phyloP scores from a whole-genome alignment of 64 coral and sea anemone species.

The Pachyseris speciosa region DNA sequence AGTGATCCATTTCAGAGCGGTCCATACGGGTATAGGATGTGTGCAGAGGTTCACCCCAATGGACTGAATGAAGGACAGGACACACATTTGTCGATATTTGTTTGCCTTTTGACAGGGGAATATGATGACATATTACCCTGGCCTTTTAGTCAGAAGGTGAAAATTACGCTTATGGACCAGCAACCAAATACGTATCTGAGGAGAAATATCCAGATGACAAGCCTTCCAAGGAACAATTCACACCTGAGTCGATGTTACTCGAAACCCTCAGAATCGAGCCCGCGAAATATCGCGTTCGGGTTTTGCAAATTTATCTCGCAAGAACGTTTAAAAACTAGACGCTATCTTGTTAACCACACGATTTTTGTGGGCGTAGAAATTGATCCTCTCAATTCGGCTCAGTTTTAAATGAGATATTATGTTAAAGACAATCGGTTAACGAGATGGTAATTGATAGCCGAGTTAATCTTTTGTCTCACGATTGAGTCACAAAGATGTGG shows the following conservation, averaged over 20 bases:
- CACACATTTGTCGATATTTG: slow-evolving; percentile 3
- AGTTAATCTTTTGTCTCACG: no score
- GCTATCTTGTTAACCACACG: background rate
- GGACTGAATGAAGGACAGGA: background rate
- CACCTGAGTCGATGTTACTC: background rate
- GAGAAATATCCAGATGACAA: background rate
- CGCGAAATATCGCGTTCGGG: background rate
- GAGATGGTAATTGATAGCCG: no score
- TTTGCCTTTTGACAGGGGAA: slow-evolving; percentile 4
- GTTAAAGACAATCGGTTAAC: no score
- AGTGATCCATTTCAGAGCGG: background rate
- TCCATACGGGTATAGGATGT: background rate
- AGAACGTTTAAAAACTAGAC: background rate
- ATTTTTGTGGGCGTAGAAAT: background rate
- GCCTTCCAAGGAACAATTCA: background rate
- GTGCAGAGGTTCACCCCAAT: background rate
- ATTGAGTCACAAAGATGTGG: no score
- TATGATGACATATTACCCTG: slow-evolving; percentile 39
- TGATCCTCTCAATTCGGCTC: background rate
- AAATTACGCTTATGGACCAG: slow-evolving; percentile 29
- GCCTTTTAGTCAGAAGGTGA: background rate
- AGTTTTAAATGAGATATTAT: no score
- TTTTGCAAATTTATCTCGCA: background rate
- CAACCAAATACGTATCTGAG: background rate
- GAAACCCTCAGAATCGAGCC: background rate